Evolutionary conservation across 2,797 vertebrate species (phyloP).

Genomic region (Miichthys miiuy): DNA sequence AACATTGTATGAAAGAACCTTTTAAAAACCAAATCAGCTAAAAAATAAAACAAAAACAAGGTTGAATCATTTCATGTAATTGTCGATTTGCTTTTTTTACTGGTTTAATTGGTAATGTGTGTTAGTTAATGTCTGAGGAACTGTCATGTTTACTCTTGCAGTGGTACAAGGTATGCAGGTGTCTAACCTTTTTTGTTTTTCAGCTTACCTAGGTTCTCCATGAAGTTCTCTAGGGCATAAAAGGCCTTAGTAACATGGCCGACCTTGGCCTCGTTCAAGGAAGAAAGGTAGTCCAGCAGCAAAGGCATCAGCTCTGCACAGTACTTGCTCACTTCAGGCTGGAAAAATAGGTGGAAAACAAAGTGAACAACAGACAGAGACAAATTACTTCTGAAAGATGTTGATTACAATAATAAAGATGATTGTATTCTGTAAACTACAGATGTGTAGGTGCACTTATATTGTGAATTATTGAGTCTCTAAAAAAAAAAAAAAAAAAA

Average conservation of each 20-base stretch:
- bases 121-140: neutral
- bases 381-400: neutral
- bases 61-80: neutral
- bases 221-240: constrained; percentile 94
- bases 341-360: constrained; percentile 8
- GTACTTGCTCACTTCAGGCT: constrained; percentile 92
- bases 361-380: neutral
- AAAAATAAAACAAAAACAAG: neutral
- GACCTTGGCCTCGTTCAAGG: constrained; percentile 84
- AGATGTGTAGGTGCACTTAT: neutral
- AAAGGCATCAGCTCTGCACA: constrained; percentile 91
- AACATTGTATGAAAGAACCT: neutral
- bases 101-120: neutral
- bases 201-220: constrained; percentile 91
- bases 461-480: no score
- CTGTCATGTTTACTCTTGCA: neutral
- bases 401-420: neutral
- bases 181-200: neutral
- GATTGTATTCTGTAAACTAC: neutral
- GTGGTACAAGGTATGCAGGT: neutral
- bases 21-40: neutral
- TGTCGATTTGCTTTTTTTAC: no score
- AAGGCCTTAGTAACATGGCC: constrained; percentile 91
- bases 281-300: constrained; percentile 89
- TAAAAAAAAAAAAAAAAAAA: neutral